Base-by-base conservation (phyloP, 2,888 invertebrate genomes). In the Spilarctia lutea region DNA sequence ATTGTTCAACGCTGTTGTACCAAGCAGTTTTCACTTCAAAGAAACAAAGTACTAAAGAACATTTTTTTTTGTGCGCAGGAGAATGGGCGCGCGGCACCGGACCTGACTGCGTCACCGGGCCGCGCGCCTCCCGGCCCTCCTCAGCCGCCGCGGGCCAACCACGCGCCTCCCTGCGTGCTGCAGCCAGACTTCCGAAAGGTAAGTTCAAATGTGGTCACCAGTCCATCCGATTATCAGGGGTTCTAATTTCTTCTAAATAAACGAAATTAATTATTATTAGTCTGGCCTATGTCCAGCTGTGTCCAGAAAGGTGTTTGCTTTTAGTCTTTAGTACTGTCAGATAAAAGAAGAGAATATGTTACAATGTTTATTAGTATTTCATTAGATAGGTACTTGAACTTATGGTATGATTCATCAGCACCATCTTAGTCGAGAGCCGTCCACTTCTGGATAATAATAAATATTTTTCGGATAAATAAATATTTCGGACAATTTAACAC, bases 161-260 rank as follows among this genome's bases (percentile, higher is more conserved):
- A 98, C 91, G 98, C 98, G 91, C 97, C 97, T 87, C 97, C 94
- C 93, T 97, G 96, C 96, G 97, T 96, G 96, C 94, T 99, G 94
- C 99, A 99, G 96, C 98, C 98, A 87, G 99, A 99, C 96, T 99
- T 99, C 96, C 97, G 99, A 91, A 99, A 99, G 97, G 95, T 94
- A 90, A 78, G 27, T 60, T 67, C 27, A 20, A 18, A n/a, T n/a
- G 56, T 33, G 20, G 18, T 18, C 27, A n/a, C 18, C 11, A 39
- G 11, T 1, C 11, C 39, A 39, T 39, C 39, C 39, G 39, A 39
- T 1, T 39, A 39, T 39, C 11, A 11, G 35, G 35, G 0, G 35
- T 35, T 35, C 35, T 35, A 35, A 3, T n/a, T 35, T 4, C 35
- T 35, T 7, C 0, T 6, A 7, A 35, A 7, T 2, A 35, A 35